Evolutionary conservation across 2,113 vertebrate genomes (phyloP), one percentile per base, ranked within the genome.

Genomic region (Tricholaema leucomelas): DNA sequence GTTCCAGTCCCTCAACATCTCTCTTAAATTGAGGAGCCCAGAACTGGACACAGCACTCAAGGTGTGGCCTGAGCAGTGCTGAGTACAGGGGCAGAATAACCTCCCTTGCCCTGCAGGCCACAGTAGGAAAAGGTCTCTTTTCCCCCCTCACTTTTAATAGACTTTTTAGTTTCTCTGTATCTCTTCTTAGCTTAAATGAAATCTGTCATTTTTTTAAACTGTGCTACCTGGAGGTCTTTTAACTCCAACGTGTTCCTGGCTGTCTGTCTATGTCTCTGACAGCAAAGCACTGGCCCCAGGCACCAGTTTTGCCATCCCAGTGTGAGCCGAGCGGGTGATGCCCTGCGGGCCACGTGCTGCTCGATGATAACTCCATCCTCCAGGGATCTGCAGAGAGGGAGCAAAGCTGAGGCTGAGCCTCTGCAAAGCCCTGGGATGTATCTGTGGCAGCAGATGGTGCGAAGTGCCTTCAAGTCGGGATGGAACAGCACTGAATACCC

Each of bases 371-470:
- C 70, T 2, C 52, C 19, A 16, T 4, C 50, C 91, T 50, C 20
- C 0, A 16, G 82, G 91, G 85, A 52, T 38, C 28, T 24, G 63
- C 36, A 46, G 73, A 56, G 73, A 54, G 63, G 65, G 3, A 56
- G 46, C 27, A 4, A 19, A 67, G 82, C 87, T n/a, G 71, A 36
- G 54, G 17, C 1, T 12, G 33, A 15, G 48, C 12, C 71, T 76
- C 67, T 72, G 38, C 87, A 20, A 28, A 89, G 65, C 71, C 50
- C 42, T 1, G 56, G 12, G 63, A 3, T 5, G 52, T 40, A 12
- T 80, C 56, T 61, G 81, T 9, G 64, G 42, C 66, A 73, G 84
- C 91, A 94, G 92, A 94, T 93, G 93, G 75, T 86, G 87, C 0
- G 66, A 85, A 4, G 59, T 2, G 90, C 79, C 92, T 86, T 8